Base-by-base conservation (phyloP, 2,797 vertebrate species). In the Mionectes olivaceus region DNA sequence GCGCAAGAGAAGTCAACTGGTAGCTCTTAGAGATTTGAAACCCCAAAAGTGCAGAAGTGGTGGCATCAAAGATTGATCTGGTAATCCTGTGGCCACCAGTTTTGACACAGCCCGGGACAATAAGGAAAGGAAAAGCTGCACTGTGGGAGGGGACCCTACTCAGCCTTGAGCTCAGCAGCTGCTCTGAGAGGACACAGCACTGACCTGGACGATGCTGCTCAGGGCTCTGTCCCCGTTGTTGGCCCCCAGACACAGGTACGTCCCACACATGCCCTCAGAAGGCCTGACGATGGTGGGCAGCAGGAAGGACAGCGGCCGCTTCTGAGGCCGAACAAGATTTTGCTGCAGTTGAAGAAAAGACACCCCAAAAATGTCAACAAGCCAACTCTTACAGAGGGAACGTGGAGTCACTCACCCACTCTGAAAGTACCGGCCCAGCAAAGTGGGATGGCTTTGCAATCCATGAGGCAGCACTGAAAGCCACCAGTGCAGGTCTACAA, bases 221-320 rank as follows among this genome's bases (percentile, higher is more conserved):
- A 99, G 97, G 81, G 99, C 98, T 87, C 97, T 98, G 85, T 99
- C 98, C 49, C 98, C 99, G 16, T 98, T 98, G 53, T 98, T 99
- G 65, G 99, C 99, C 30, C 98, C 99, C 83, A 99, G 96, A 2
- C 99, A 98, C 13, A 99, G 98, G 90, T 99, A 99, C 2, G 99
- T 99, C 76, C 99, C 99, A 53, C 99, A 99, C 91, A 99, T 96
- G 2, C 99, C 99, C 84, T 99, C 78, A 0, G 99, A 98, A 0
- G 99, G 99, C 78, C 99, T 98, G 83, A 99, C 99, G 4, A 98
- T 98, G 59, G 99, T 99, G 95, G 99, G 99, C 94, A 99, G 96
- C 94, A 99, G 98, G 96, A 99, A 99, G 23, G 99, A 99, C 90
- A 99, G 96, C 2, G 99, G 99, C 89, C 99, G 98, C 89, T 99